Evolutionary conservation across 2,113 vertebrate species (phyloP).

Genomic region (Melanerpes formicivorus): DNA sequence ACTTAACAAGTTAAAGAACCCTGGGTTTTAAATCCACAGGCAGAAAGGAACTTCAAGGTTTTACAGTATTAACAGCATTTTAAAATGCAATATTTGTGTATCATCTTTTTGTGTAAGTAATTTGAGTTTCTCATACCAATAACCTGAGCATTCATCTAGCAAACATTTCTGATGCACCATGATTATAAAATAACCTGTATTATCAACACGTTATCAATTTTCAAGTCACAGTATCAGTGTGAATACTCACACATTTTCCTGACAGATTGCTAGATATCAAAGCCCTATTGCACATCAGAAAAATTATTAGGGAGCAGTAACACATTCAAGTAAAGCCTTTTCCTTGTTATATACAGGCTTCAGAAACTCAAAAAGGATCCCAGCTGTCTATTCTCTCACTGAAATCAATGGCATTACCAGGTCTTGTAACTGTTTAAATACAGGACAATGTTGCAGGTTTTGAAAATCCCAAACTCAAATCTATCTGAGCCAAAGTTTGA

Average conservation of each 20-base stretch:
- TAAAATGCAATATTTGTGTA: conserved; percentile 69
- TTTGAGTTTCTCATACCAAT: not conserved
- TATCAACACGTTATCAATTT: not conserved
- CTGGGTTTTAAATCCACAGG: conserved; percentile 55
- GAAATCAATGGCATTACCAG: not conserved
- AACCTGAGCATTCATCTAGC: not conserved
- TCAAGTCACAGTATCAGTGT: not conserved
- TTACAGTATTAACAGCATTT: conserved; percentile 51
- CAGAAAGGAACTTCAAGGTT: conserved; percentile 77
- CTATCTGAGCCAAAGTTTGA: not conserved
- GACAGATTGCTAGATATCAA: not conserved
- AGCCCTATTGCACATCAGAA: not conserved
- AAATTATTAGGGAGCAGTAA: not conserved
- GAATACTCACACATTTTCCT: not conserved
- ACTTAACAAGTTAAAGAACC: conserved; percentile 74
- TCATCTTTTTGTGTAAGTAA: not conserved
- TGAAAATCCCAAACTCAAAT: not conserved
- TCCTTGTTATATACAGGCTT: not conserved
- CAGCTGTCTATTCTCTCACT: not conserved
- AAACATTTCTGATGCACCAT: not conserved
- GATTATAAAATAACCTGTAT: not conserved
- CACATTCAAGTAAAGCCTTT: not conserved
- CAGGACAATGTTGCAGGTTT: not conserved
- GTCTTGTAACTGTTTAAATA: not conserved
- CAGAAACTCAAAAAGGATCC: not conserved